Base-by-base conservation (phyloP, 2,113 vertebrate species). In the Tor tambroides region DNA sequence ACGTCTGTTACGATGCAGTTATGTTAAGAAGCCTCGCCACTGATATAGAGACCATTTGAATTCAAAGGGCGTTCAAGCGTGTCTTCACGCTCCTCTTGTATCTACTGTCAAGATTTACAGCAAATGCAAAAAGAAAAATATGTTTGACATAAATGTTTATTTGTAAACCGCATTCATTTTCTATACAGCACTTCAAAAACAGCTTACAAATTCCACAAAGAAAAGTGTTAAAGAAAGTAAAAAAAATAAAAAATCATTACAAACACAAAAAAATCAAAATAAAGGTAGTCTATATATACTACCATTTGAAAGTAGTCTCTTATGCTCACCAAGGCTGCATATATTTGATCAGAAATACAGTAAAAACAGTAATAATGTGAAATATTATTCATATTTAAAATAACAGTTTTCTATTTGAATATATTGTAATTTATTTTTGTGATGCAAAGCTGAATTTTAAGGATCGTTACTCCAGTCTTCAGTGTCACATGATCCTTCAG, bases 1-100 rank as follows among this genome's bases (percentile, higher is more conserved):
- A 63, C 54, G 75, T 84, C 38, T 81, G 72, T 85, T 11, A 7
- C 10, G n/a, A 43, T 67, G 32, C 10, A 3, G 6, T 54, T 19
- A 21, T 3, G 49, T 56, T 78, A 49, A 61, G 32, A 21, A 69
- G n/a, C 32, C 32, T 38, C 8, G 4, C 8, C 28, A 63, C 15
- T 65, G 43, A 89, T 74, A 80, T 46, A 10, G 32, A 80, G 56
- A 65, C n/a, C 11, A 4, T 80, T n/a, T 5, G 32, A 81, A 59
- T 80, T 23, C 56, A 8, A 23, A 23, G 2, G 2, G 11, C 5
- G 2, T 19, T 28, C 15, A 28, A 43, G n/a, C 2, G 23, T 43
- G 56, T 41, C 79, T 15, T 2, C 15, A 17, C 3, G 14, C 32
- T 63, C 41, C 23, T 63, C 38, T 6, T 43, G 15, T 28, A 19